These are phyloP conservation scores for Amiota mariae DNA, from an alignment of 2,888 invertebrate species.

Conservation along the genomic window DNA sequence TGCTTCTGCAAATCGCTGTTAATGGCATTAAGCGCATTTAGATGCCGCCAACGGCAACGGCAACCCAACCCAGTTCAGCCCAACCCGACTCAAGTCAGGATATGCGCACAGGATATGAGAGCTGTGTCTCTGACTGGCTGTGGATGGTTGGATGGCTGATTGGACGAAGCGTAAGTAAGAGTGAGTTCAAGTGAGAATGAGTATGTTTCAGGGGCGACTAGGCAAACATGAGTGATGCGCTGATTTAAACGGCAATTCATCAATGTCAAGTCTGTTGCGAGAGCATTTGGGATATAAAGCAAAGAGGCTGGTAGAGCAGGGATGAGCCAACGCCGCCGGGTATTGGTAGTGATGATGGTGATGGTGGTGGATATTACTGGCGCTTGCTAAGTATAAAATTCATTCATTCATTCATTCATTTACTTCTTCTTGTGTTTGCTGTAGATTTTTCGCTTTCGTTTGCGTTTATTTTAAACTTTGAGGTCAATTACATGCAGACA, in stretches of 20 bases:
- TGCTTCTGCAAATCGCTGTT: slow-evolving; percentile 59
- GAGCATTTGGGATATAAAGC: slow-evolving; percentile 31
- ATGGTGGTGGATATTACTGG: slow-evolving; percentile 17
- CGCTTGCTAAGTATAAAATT: neutral
- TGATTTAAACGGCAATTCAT: slow-evolving; percentile 74
- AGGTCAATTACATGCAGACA: slow-evolving; percentile 29
- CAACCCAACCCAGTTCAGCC: no score
- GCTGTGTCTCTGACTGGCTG: neutral
- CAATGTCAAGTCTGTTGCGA: slow-evolving; percentile 64
- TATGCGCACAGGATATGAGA: slow-evolving; percentile 20
- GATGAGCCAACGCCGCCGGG: neutral
- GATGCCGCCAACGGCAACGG: neutral
- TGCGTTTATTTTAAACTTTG: slow-evolving; percentile 31
- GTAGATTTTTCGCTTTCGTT: slow-evolving; percentile 7
- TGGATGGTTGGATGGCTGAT: slow-evolving; percentile 25
- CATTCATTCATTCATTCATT: neutral
- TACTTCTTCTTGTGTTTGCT: neutral
- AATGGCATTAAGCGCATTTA: slow-evolving; percentile 59
- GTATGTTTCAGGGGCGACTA: slow-evolving; percentile 40
- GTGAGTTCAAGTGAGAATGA: neutral
- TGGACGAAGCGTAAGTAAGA: slow-evolving; percentile 16
- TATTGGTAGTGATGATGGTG: slow-evolving; percentile 4
- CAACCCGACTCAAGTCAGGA: slow-evolving; percentile 2
- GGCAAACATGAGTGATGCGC: slow-evolving; percentile 70
- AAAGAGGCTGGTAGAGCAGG: neutral